Base-by-base conservation (phyloP, 2,797 vertebrate genomes). In the Platalea minor region DNA sequence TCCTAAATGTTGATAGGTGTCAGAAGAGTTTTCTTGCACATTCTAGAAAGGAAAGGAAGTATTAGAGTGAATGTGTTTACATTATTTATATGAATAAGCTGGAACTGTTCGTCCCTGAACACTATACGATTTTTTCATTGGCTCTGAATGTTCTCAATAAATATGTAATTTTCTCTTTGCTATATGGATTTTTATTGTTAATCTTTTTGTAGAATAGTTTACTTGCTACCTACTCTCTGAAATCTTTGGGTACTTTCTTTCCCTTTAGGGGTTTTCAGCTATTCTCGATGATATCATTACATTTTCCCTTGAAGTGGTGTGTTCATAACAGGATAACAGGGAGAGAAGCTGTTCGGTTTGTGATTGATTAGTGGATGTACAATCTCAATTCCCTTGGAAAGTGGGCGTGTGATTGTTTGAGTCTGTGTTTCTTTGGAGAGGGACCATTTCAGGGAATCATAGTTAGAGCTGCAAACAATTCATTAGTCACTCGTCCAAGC, bases 331-430 rank as follows among this genome's bases (percentile, higher is more conserved):
- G 73, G 37, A 63, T 61, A 82, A 90, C 41, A 76, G 31, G 85
- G 83, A 74, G 83, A 60, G 70, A 87, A 94, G 68, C 68, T 81
- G 67, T 90, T 96, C 0, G 0, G 45, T 88, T 95, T 96, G 72
- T 95, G 88, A 96, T 96, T 97, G 96, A 96, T 96, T 97, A 96
- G 91, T 88, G 85, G 89, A 96, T 93, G 65, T 91, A 89, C 87
- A 79, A 41, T 74, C 70, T 96, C 75, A 95, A 94, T 96, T 96
- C 94, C 84, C 92, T 53, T 75, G 68, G 93, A 93, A 96, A 94
- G 77, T 85, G 84, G 75, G 90, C 0, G 51, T 65, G 91, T 51
- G 85, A 82, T 87, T 85, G 77, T 96, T 94, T 96, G 83, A 91
- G 69, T 92, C 95, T 91, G 33, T 81, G 69, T 88, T 95, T 93